Conservation (phyloP, 2,888 invertebrate species). For the Zele albiditarsus region DNA sequence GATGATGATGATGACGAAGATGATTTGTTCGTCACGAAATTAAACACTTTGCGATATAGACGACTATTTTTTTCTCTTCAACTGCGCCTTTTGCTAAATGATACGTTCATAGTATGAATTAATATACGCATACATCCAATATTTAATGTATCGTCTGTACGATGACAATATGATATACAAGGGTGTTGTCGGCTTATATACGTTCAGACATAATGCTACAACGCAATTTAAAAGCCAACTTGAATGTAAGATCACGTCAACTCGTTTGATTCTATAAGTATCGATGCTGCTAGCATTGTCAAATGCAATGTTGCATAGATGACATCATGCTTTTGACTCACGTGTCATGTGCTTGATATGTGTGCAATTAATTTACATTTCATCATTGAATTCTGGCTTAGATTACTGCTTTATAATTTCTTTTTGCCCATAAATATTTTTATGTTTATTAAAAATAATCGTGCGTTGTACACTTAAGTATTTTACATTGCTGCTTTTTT, state of each 20-base stretch:
- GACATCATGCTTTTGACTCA: slow-evolving; percentile 29
- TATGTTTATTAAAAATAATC: background rate
- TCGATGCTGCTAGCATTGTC: slow-evolving; percentile 25
- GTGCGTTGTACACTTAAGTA: background rate
- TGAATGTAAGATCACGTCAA: slow-evolving; percentile 16
- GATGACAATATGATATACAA: background rate
- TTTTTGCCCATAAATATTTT: background rate
- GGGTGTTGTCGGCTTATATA: background rate
- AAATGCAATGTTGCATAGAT: slow-evolving; percentile 44
- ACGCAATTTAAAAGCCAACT: background rate
- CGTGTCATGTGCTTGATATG: background rate
- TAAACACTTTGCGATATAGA: background rate
- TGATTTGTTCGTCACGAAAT: background rate
- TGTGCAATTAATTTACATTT: background rate
- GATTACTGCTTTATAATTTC: background rate
- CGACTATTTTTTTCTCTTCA: background rate
- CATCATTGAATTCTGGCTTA: background rate
- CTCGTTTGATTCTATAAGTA: slow-evolving; percentile 20
- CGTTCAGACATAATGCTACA: background rate
- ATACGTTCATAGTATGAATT: background rate
- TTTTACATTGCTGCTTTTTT: background rate
- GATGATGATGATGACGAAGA: background rate
- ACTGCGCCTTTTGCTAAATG: background rate
- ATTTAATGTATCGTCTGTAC: too few relatives aligned
- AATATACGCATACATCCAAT: background rate